A percentile compares a stretch with the other conserved stretches of the same genome.
Conservation (phyloP, 2,113 vertebrate genomes). For the Erpornis zantholeuca region DNA sequence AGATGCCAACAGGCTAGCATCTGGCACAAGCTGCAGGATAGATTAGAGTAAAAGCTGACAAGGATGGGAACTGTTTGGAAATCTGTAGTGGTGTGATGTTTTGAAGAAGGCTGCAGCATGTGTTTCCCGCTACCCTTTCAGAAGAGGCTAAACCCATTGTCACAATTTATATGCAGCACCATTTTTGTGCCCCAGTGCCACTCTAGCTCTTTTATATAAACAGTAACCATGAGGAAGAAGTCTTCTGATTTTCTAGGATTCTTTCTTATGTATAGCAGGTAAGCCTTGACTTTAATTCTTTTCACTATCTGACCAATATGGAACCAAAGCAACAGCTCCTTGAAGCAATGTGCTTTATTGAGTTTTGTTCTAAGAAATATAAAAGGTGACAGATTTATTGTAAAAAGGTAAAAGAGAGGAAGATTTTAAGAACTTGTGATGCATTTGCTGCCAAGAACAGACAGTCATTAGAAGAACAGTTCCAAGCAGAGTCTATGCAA, state of each 20-base stretch:
- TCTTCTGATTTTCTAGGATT: neutral
- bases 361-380: neutral
- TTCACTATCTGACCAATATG: neutral
- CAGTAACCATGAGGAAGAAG: neutral
- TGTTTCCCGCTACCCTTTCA: neutral
- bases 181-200: neutral
- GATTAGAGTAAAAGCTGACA: neutral
- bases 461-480: neutral
- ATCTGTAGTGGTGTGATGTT: neutral
- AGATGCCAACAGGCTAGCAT: neutral
- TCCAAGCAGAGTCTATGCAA: slow-evolving; percentile 3
- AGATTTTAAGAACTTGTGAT: neutral
- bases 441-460: neutral
- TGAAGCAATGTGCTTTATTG: neutral
- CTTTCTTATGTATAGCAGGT: neutral
- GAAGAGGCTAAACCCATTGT: neutral
- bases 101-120: neutral
- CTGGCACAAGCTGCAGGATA: neutral
- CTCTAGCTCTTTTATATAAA: neutral
- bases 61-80: neutral
- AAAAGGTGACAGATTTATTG: neutral
- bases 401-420: neutral
- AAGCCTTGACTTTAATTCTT: neutral
- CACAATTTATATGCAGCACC: neutral
- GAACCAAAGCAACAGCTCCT: neutral